Percentiles rank a stretch among this genome's conserved stretches.
Conservation (phyloP, 2,113 vertebrate genomes). For the Ariopsis seemanni region DNA sequence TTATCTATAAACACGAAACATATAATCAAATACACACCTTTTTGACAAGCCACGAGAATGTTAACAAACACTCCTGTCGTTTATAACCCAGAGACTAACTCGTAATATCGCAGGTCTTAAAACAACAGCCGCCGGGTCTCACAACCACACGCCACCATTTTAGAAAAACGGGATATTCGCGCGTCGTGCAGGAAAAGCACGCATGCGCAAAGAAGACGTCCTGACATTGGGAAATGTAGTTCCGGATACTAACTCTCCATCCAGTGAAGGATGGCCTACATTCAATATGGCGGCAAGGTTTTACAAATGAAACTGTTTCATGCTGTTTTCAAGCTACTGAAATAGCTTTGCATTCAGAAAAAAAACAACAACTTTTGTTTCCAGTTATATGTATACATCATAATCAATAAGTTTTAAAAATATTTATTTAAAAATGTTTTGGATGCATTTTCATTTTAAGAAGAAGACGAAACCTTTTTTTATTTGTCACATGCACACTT, state of each 20-base stretch:
- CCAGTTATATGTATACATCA: neutral
- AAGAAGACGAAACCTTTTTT: too few relatives aligned
- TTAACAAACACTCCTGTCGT: neutral
- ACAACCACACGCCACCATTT: constrained; percentile 73
- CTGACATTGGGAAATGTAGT: constrained; percentile 66
- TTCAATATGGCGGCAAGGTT: neutral
- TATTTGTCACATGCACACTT: too few relatives aligned
- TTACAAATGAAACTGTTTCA: neutral
- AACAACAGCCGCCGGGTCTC: constrained; percentile 35
- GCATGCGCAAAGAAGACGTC: neutral
- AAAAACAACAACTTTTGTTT: neutral
- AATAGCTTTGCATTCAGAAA: neutral
- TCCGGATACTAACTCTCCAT: neutral
- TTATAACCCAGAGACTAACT: neutral
- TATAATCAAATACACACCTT: constrained; percentile 16
- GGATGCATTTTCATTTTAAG: neutral
- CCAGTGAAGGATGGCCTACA: neutral
- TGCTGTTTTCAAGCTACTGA: neutral
- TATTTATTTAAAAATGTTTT: neutral
- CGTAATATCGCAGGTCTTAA: neutral
- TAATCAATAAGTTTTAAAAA: neutral
- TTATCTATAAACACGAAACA: neutral
- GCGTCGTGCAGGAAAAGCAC: constrained; percentile 36
- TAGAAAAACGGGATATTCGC: constrained; percentile 67
- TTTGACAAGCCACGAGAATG: neutral